Conservation (phyloP, 2,888 invertebrate species). For the Octodonta nipae region DNA sequence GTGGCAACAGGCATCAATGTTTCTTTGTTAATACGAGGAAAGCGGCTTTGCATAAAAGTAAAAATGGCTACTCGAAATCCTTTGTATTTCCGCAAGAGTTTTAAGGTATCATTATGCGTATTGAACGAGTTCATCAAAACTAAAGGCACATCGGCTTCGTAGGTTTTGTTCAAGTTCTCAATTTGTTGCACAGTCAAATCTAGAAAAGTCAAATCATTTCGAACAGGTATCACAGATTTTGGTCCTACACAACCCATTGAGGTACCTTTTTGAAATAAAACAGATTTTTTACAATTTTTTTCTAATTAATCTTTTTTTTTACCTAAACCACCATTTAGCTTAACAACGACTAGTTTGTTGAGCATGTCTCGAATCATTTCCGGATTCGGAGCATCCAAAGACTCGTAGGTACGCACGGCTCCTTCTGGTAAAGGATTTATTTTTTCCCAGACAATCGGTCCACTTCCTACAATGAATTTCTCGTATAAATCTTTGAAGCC, state of each 20-base stretch:
- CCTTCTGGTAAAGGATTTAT: constrained; percentile 76
- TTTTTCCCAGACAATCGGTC: too few species aligned
- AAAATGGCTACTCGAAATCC: constrained; percentile 82
- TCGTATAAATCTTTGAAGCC: too few species aligned
- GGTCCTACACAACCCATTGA: constrained; percentile 96
- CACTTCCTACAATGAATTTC: too few species aligned
- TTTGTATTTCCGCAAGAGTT: constrained; percentile 87
- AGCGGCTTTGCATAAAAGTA: constrained; percentile 95
- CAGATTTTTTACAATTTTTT: too few species aligned
- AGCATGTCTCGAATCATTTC: constrained; percentile 56
- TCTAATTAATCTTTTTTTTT: too few species aligned
- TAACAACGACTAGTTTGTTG: constrained; percentile 80
- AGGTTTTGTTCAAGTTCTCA: constrained; percentile 84
- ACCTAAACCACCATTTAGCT: constrained; percentile 90
- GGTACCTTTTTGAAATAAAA: too few species aligned
- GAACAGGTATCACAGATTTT: constrained; percentile 85
- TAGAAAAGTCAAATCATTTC: constrained; percentile 84
- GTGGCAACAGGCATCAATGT: constrained; percentile 84
- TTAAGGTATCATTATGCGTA: constrained; percentile 94
- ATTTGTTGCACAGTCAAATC: constrained; percentile 94
- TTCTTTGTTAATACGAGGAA: constrained; percentile 87
- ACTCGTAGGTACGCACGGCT: constrained; percentile 69
- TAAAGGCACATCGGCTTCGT: constrained; percentile 86
- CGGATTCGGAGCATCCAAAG: constrained; percentile 46
- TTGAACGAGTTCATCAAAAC: constrained; percentile 99